Evolutionary conservation across 1,140 invertebrate genomes (phyloP), one percentile per base, ranked within the genome.

Genomic region (Trichomalopsis sarcophagae): DNA sequence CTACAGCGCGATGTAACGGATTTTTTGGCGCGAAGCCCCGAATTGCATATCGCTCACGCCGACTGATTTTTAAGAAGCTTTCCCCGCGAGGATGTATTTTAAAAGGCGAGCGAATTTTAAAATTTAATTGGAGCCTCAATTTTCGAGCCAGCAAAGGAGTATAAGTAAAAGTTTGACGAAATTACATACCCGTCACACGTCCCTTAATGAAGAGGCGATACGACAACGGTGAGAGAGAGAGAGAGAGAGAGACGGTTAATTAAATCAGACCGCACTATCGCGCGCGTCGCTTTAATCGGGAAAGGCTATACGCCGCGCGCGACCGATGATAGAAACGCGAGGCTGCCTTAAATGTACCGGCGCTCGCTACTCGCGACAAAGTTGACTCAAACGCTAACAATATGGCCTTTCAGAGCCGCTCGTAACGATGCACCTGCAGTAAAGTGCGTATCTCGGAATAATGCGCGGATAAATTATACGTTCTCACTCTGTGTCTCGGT

Each of bases 361-460:
- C 50, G 30, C n/a, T 21, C 27, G 55, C 55, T 36, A 36, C 33
- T 36, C 5, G 55, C 55, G 55, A 62, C 33, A 21, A 62, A 17
- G 21, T 82, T 82, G 47, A 82, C 50, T 75, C 47, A 62, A 82
- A 75, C 47, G 44, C 33, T 62, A 62, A 82, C 30, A 40, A 55
- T 82, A 74, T 74, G 62, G 69, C 80, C 69, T 82, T 82, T 82
- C 47, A 82, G 33, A 82, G 40, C 21, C n/a, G 10, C 5, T 3
- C 50, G 30, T 75, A 82, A 82, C 50, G 47, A 82, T 82, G 47
- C 69, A 74, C 69, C 66, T 74, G 80, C 69, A 55, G 5, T 82
- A 11, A 50, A 74, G 74, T 73, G 27, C 50, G 30, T 14, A 44
- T 78, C 2, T 55, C 27, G 13, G 14, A 21, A 68, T 80, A 36